Base-by-base conservation (phyloP, 2,888 invertebrate genomes). In the Electrophaes corylata region DNA sequence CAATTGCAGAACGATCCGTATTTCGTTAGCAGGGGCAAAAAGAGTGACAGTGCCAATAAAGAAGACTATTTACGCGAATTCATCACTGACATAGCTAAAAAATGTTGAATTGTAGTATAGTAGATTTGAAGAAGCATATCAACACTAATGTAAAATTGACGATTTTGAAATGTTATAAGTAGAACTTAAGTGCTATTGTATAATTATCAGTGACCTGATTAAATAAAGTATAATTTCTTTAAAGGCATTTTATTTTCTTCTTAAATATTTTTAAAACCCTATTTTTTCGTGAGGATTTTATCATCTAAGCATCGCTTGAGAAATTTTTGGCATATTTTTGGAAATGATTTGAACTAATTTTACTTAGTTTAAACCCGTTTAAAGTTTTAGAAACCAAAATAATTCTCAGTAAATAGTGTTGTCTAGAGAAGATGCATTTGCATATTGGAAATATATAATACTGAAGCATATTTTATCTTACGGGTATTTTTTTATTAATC, bases 21-120 rank as follows among this genome's bases (percentile, higher is more conserved):
- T 72, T 89, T 84, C 54, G 89, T 88, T 0, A 91, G 89, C 62
- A 80, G 91, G 51, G 91, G 91, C 11, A 91, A 90, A 68, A 90
- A 84, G 72, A 79, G 64, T 50, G 74, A 70, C 20, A 66, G 63
- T n/a, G 4, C 63, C 1, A 61, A 48, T 12, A 71, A 72, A 6
- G 74, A 75, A 20, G 75, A 78, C 45, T 52, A 71, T 59, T 66
- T 86, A 39, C 74, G 78, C 57, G 78, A 83, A 45, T 86, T 90
- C 61, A 75, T 91, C 23, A 76, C 70, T 57, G 79, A 82, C 60
- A 62, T 90, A 29, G 75, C 80, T 56, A 70, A 71, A 45, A 84
- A 86, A 76, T 91, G 91, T 75, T 82, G 6, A 26, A 43, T 8
- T 26, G 8, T 37, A 35, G 23, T 20, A 16, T 61, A 60, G 26